phyloP scores from a whole-genome alignment of 2,113 vertebrate species.

The Hyaena hyaena region DNA sequence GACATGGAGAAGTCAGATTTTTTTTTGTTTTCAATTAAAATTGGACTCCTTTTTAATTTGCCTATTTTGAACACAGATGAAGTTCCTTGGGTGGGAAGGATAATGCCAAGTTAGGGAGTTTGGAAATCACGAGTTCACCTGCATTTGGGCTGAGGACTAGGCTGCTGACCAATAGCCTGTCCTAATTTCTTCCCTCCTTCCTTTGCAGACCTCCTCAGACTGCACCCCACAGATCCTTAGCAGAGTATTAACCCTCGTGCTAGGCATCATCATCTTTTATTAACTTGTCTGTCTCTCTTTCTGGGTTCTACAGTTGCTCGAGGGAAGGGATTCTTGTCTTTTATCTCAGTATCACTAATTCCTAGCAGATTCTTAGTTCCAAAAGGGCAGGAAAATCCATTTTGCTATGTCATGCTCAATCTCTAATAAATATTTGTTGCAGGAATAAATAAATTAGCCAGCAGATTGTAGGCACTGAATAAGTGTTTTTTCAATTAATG shows the following conservation, averaged over 20 bases:
- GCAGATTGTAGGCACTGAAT: neutral
- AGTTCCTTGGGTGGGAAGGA: neutral
- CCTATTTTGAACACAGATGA: neutral
- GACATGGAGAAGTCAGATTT: conserved; percentile 46
- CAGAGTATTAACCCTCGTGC: neutral
- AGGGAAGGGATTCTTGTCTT: neutral
- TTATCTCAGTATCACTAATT: neutral
- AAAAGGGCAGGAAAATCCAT: neutral
- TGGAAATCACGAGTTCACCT: neutral
- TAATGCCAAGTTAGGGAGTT: neutral
- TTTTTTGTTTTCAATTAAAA: neutral
- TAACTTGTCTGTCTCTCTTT: neutral
- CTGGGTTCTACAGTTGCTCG: neutral
- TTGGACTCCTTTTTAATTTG: neutral
- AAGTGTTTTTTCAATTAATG: neutral
- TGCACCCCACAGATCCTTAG: neutral
- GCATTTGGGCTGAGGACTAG: neutral
- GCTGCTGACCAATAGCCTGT: neutral
- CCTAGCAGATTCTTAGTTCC: neutral
- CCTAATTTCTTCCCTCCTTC: rapidly evolving
- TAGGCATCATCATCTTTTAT: neutral
- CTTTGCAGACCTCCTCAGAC: neutral
- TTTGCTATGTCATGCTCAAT: neutral
- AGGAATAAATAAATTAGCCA: neutral
- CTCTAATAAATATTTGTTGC: neutral